Conservation (phyloP, 1,140 invertebrate species). For the Lepidostoma basale region DNA sequence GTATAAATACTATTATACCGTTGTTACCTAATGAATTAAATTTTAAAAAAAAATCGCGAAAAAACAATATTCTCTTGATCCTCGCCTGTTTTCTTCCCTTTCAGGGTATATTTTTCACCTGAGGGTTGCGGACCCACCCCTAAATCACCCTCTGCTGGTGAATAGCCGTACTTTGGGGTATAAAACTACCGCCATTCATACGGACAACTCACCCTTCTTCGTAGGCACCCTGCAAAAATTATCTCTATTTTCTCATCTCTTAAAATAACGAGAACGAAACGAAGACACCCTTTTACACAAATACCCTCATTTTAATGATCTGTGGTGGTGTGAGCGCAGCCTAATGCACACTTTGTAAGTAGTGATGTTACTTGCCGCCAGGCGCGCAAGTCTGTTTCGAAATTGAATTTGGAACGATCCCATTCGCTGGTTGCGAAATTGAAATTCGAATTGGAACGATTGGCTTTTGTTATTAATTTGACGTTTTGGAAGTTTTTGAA, state of each 20-base stretch:
- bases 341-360: not conserved
- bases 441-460: not conserved
- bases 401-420: not conserved
- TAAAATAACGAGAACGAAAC: no score
- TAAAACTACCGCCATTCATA: not conserved
- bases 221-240: not conserved
- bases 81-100: not conserved
- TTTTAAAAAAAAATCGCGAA: not conserved
- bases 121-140: not conserved
- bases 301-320: no score
- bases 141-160: not conserved
- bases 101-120: conserved; percentile 13
- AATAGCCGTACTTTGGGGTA: conserved; percentile 17
- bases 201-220: no score
- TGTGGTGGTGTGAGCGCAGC: no score
- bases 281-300: no score
- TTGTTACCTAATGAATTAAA: not conserved
- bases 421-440: not conserved
- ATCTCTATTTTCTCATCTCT: no score
- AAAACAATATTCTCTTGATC: not conserved
- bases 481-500: no score
- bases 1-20: no score
- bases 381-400: not conserved
- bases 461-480: no score
- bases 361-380: not conserved